These are phyloP conservation scores for Hippopotamyrus pictus DNA, from an alignment of 2,797 vertebrate genomes.

Conservation along the genomic window DNA sequence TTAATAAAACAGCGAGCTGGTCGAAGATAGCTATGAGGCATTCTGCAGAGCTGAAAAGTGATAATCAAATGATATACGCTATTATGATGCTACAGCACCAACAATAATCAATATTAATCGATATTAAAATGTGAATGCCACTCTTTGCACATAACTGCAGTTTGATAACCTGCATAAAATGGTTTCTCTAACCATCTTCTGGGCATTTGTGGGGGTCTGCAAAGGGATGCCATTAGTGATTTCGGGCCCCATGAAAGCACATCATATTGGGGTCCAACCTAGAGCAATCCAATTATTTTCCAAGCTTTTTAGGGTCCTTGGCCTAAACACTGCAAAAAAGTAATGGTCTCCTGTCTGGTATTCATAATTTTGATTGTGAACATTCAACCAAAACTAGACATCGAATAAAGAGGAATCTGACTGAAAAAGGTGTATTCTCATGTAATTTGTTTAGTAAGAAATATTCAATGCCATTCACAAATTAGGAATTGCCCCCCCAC, in stretches of 20 bases:
- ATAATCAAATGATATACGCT: neutral
- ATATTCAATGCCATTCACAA: neutral
- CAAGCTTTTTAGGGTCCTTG: neutral
- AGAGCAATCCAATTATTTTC: neutral
- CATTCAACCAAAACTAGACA: neutral
- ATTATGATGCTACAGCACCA: neutral
- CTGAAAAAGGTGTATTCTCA: neutral
- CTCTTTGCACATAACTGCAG: neutral
- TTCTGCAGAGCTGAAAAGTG: neutral
- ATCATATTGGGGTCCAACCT: neutral
- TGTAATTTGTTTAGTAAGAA: neutral
- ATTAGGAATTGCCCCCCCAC: neutral
- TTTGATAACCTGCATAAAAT: neutral
- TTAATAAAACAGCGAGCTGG: neutral
- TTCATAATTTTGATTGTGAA: neutral
- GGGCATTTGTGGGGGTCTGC: neutral
- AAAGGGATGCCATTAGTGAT: neutral
- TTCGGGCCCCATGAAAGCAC: neutral
- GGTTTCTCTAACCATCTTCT: neutral
- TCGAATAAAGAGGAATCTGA: neutral
- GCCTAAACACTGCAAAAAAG: neutral
- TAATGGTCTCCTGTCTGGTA: neutral
- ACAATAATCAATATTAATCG: neutral
- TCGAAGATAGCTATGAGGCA: neutral
- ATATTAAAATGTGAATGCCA: too few species aligned